Conservation (phyloP, 2,113 vertebrate species). For the Pedetes capensis region DNA sequence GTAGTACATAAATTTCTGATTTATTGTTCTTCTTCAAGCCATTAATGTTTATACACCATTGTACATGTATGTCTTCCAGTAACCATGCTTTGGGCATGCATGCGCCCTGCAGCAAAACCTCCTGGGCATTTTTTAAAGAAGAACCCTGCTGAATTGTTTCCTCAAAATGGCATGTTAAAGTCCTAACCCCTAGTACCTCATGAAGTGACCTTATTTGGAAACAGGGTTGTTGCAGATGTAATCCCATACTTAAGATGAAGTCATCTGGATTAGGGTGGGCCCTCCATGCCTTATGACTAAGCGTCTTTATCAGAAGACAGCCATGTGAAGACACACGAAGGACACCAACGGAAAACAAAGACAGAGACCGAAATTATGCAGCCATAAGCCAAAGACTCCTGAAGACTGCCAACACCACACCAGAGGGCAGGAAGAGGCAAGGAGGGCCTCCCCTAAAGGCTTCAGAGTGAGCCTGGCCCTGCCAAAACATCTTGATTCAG, state of each 20-base stretch:
- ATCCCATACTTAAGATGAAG: not conserved
- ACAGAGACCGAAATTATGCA: not conserved
- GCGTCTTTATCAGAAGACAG: not conserved
- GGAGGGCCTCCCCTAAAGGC: not conserved
- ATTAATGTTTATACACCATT: not conserved
- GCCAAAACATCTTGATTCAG: not conserved
- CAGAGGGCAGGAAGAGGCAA: not conserved
- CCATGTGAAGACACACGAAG: not conserved
- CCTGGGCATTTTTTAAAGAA: not conserved
- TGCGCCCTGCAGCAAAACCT: not conserved
- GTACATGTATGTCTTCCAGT: not conserved
- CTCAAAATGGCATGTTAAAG: not conserved
- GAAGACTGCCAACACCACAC: not conserved
- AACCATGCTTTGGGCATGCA: not conserved
- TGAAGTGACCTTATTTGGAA: not conserved
- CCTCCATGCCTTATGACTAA: not conserved
- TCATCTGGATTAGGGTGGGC: not conserved
- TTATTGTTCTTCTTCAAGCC: conserved; percentile 1
- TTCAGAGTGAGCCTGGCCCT: not conserved
- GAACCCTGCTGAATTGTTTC: not conserved
- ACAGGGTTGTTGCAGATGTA: not conserved
- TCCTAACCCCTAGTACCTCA: not conserved
- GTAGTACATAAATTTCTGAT: not conserved
- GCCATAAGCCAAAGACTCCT: not conserved
- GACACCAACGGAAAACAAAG: not conserved